Evolutionary conservation across 53 echinoderm and acorn worm genomes (phyloP), one percentile per base, ranked within the genome.

Genomic region (Holothuria leucospilota): DNA sequence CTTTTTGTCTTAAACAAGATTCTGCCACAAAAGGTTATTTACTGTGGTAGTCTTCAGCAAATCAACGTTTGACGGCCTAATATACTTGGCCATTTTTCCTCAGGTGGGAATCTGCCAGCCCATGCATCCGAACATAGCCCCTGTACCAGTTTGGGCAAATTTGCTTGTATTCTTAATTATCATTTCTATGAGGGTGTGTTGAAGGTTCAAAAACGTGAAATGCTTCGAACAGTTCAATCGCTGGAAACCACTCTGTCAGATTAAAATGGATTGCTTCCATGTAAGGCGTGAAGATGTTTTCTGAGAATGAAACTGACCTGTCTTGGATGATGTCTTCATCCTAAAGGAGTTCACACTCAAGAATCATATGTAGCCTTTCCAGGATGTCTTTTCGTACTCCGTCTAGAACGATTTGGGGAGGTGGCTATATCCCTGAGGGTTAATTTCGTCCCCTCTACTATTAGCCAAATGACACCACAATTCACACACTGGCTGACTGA

Each of bases 401-500:
- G 29, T 70, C 25, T 9, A 70, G 71, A 34, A 70, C 28, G 29
- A 28, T 38, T 70, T 70, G 11, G 2, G 71, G 71, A 8, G 29
- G 8, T 20, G 2, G 71, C 29, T 20, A 70, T 5, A 18, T 29
- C 39, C 39, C 71, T 70, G n/a, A 25, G 71, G 71, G 71, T 70
- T 70, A 30, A 28, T 26, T 70, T 70, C 11, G 70, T 7, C 70
- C 5, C 5, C n/a, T n/a, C n/a, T n/a, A n/a, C n/a, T n/a, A n/a
- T n/a, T n/a, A n/a, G n/a, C n/a, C n/a, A n/a, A n/a, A 70, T 70
- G 18, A 70, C 70, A 16, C 71, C 71, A 8, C 24, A 70, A 34
- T 70, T 70, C n/a, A n/a, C 29, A 70, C 71, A 38, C 28, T 70
- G 71, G 71, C 28, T 2, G 71, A 30, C 84, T 84, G 84, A 40